Conservation (phyloP, 2,797 vertebrate species). For the Typhlichthys subterraneus region DNA sequence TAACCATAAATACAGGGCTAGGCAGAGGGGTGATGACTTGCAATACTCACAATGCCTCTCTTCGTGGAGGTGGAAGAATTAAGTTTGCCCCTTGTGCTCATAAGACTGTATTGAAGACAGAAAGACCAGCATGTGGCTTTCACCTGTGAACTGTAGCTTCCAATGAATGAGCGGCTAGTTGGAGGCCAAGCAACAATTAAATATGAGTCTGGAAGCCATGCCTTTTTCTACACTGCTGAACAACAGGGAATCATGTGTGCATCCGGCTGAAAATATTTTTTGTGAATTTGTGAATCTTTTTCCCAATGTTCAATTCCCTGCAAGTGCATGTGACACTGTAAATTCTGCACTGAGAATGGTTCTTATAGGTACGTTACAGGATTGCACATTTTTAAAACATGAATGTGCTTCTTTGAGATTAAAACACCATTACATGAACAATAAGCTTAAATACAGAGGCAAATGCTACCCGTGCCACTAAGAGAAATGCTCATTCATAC, state of each 20-base stretch:
- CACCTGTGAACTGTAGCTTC: constrained; percentile 30
- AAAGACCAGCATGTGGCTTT: constrained; percentile 28
- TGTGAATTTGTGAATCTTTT: constrained; percentile 14
- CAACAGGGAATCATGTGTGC: constrained; percentile 16
- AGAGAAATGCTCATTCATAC: constrained; percentile 38
- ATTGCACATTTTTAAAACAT: constrained; percentile 20
- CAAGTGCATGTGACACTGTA: constrained; percentile 27
- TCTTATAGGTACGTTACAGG: constrained; percentile 5
- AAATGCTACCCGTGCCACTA: constrained; percentile 37
- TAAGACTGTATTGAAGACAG: constrained; percentile 20
- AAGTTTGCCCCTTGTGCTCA: constrained; percentile 37
- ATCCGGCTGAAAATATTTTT: constrained; percentile 1
- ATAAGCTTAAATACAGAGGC: constrained; percentile 43
- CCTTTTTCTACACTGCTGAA: neutral
- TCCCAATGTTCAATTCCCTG: constrained; percentile 12
- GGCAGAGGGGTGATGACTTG: constrained; percentile 12
- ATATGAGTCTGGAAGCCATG: constrained; percentile 1
- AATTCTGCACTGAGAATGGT: constrained; percentile 11
- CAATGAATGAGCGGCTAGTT: constrained; percentile 25
- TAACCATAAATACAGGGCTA: constrained; percentile 41
- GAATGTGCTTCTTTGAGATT: constrained; percentile 39
- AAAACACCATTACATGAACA: constrained; percentile 48
- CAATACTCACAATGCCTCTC: constrained; percentile 38
- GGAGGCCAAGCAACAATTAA: constrained; percentile 11
- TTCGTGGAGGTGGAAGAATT: constrained; percentile 34